Evolutionary conservation across 2,113 vertebrate genomes (phyloP).

Genomic region (Menidia beryllina): DNA sequence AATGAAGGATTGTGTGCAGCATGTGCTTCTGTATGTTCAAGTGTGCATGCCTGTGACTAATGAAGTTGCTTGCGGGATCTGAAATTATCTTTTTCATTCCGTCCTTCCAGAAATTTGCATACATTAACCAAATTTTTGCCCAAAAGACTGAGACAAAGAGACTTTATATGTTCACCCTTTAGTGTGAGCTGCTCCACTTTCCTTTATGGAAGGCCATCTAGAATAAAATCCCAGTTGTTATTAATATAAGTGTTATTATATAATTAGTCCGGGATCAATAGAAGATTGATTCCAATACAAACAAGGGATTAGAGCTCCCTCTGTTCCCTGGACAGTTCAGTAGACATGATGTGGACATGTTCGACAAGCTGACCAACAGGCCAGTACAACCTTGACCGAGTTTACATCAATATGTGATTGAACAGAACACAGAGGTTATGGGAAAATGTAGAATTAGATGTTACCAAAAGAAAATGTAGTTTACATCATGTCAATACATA

Average conservation of each 20-base stretch:
- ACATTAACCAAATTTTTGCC: constrained; percentile 20
- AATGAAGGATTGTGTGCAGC: constrained; percentile 20
- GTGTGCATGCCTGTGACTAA: constrained; percentile 77
- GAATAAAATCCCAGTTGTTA: constrained; percentile 63
- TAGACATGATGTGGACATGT: constrained; percentile 68
- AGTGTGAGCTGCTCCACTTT: constrained; percentile 3
- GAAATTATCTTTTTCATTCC: constrained; percentile 61
- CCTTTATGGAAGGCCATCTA: constrained; percentile 43
- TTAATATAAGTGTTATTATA: constrained; percentile 74
- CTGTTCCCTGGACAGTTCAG: constrained; percentile 57
- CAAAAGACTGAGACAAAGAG: constrained; percentile 10
- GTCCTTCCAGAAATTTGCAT: constrained; percentile 45
- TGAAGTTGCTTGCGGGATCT: constrained; percentile 72
- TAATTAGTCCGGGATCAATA: constrained; percentile 78
- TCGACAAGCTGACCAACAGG: constrained; percentile 69
- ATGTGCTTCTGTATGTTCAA: constrained; percentile 60
- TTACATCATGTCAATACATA: constrained; percentile 24
- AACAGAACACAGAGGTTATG: constrained; percentile 76
- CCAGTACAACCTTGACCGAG: constrained; percentile 75
- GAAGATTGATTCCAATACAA: constrained; percentile 69
- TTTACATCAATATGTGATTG: constrained; percentile 73
- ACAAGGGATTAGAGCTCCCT: constrained; percentile 73
- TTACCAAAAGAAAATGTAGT: constrained; percentile 48
- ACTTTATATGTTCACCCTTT: constrained; percentile 28
- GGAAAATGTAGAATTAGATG: constrained; percentile 68